phyloP scores from a whole-genome alignment of 2,797 vertebrate genomes.

The Hydrophis major region DNA sequence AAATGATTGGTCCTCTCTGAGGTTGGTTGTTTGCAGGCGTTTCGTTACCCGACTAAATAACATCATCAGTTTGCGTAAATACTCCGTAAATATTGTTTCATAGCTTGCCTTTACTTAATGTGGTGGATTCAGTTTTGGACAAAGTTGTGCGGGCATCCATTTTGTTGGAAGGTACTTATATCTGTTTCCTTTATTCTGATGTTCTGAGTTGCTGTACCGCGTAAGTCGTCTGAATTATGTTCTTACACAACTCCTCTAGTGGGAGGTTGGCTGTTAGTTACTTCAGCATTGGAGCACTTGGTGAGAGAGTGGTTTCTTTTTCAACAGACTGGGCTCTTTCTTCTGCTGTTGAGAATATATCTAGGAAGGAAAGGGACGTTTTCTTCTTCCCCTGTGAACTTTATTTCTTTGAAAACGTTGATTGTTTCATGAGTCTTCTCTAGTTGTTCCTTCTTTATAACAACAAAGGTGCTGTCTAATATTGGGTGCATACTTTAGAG shows the following conservation, averaged over 20 bases:
- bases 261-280: not conserved
- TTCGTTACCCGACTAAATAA: not conserved
- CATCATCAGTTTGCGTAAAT: not conserved
- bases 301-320: too few species aligned
- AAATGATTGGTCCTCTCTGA: not conserved
- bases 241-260: not conserved
- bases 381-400: not conserved
- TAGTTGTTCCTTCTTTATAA: not conserved
- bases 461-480: not conserved
- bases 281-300: not conserved
- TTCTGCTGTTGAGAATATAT: not conserved
- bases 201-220: not conserved
- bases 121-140: not conserved
- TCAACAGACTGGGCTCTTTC: too few species aligned
- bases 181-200: not conserved
- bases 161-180: not conserved
- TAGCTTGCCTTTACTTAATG: not conserved
- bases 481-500: too few species aligned
- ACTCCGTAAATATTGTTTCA: not conserved
- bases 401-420: not conserved
- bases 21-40: not conserved
- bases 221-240: not conserved
- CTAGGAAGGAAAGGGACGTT: too few species aligned
- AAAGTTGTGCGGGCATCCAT: not conserved
- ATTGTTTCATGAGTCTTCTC: not conserved